phyloP scores from a whole-genome alignment of 2,113 vertebrate genomes.

The Nothobranchius kuhntae region DNA sequence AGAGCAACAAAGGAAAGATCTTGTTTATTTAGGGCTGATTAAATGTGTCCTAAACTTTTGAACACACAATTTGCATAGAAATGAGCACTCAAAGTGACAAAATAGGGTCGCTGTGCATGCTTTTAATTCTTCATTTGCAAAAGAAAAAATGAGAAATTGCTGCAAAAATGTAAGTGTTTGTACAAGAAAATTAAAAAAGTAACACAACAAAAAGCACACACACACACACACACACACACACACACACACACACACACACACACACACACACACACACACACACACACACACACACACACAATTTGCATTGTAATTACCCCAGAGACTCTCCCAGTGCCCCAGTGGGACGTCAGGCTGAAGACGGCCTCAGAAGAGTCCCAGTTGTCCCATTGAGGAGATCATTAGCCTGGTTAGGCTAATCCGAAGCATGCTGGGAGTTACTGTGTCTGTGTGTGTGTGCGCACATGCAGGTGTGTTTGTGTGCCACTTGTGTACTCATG shows the following conservation, averaged over 20 bases:
- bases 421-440: constrained; percentile 51
- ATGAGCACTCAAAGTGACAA: too few species aligned
- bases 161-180: constrained; percentile 3
- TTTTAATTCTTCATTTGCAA: too few species aligned
- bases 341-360: constrained; percentile 66
- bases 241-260: constrained; percentile 46
- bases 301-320: constrained; percentile 78
- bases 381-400: constrained; percentile 77
- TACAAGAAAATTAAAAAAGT: constrained; percentile 16
- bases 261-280: constrained; percentile 37
- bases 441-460: constrained; percentile 21
- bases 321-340: constrained; percentile 65
- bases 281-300: constrained; percentile 45
- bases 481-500: constrained; percentile 66
- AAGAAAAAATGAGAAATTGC: neutral
- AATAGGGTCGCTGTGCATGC: too few species aligned
- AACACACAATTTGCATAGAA: too few species aligned
- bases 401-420: constrained; percentile 77
- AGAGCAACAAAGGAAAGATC: too few species aligned
- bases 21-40: too few species aligned
- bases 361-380: constrained; percentile 74
- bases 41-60: too few species aligned
- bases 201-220: constrained; percentile 26
- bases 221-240: constrained; percentile 35
- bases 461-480: constrained; percentile 19